phyloP scores from a whole-genome alignment of 2,113 vertebrate species.

The Melanocharis versteri region DNA sequence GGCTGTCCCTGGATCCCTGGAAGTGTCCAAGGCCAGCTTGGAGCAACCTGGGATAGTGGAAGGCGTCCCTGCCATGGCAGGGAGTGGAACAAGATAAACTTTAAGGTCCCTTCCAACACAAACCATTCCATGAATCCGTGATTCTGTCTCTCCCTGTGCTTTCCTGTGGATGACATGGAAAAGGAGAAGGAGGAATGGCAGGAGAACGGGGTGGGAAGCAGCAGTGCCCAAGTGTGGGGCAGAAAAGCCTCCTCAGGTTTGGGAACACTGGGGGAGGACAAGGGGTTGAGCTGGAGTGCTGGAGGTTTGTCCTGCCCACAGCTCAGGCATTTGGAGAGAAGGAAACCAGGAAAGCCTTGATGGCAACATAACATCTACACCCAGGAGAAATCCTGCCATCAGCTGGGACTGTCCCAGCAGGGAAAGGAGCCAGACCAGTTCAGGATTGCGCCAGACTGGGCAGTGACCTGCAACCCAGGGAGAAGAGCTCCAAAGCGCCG shows the following conservation, averaged over 20 bases:
- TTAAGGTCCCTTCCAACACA: background rate
- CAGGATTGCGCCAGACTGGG: background rate
- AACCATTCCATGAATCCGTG: background rate
- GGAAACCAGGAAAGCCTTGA: background rate
- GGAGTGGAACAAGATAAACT: fast-evolving
- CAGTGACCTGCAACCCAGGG: background rate
- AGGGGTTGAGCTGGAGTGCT: fast-evolving
- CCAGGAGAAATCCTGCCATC: background rate
- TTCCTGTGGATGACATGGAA: background rate
- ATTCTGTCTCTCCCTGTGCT: background rate
- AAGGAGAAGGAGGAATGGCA: background rate
- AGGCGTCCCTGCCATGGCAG: fast-evolving
- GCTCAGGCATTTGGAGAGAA: background rate
- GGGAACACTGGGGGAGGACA: background rate
- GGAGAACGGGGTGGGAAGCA: background rate
- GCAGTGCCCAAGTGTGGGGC: background rate
- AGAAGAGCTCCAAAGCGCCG: fast-evolving
- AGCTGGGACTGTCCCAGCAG: background rate
- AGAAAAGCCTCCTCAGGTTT: background rate
- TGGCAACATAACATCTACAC: fast-evolving
- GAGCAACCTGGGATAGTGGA: background rate
- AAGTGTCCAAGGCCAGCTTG: background rate
- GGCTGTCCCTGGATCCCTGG: background rate
- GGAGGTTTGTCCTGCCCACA: background rate
- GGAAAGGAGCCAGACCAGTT: background rate